Conservation (phyloP, 2,797 vertebrate species). For the Ispidina picta region DNA sequence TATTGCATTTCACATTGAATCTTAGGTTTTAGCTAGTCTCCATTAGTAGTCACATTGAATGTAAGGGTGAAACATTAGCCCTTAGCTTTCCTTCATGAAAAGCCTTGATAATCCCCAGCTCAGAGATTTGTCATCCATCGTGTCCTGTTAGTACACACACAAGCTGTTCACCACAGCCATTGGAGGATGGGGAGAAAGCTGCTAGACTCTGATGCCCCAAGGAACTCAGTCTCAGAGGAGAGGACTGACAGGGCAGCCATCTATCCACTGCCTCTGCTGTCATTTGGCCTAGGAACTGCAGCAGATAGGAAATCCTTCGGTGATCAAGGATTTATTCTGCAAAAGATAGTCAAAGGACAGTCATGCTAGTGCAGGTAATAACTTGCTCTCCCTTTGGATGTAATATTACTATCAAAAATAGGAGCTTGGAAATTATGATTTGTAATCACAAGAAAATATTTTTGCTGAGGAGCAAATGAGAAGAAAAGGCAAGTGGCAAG, state of each 20-base stretch:
- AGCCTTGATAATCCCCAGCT: background rate
- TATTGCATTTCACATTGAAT: background rate
- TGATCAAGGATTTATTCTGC: background rate
- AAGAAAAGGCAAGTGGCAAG: background rate
- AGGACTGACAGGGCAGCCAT: background rate
- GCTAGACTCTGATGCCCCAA: background rate
- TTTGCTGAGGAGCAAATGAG: background rate
- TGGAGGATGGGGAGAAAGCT: background rate
- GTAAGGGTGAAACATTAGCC: background rate
- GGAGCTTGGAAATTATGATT: background rate
- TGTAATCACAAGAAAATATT: background rate
- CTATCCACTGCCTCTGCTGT: background rate
- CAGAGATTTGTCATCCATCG: background rate
- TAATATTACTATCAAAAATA: background rate
- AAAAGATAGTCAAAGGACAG: background rate
- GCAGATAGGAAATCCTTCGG: background rate
- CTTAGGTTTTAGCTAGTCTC: background rate
- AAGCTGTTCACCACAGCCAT: background rate
- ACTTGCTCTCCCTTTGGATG: background rate
- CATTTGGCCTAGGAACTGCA: background rate
- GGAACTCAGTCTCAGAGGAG: background rate
- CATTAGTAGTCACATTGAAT: background rate
- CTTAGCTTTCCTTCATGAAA: background rate
- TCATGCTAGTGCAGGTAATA: background rate
- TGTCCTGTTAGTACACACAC: background rate